Evolutionary conservation across 2,113 vertebrate species (phyloP).

Genomic region (Mesoclemmys tuberculata): DNA sequence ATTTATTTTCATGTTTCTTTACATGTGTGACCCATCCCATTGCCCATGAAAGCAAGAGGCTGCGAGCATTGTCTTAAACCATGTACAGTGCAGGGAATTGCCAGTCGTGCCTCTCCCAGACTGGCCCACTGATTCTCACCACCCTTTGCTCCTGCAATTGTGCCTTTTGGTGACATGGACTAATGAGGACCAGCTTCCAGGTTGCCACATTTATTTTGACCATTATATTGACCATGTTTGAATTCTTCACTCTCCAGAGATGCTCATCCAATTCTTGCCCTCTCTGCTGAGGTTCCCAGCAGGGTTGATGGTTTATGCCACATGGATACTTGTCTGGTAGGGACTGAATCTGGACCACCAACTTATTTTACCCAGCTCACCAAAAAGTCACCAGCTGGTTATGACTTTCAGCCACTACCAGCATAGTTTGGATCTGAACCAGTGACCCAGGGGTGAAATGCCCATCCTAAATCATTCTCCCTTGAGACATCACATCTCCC

Average conservation of each 20-base stretch:
- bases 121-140: not conserved
- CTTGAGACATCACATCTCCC: not conserved
- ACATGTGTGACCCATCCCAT: not conserved
- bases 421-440: not conserved
- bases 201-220: not conserved
- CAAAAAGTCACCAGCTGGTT: too few species aligned
- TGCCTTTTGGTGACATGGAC: not conserved
- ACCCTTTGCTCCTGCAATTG: not conserved
- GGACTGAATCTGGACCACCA: not conserved
- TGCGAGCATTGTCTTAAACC: not conserved
- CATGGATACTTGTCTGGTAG: not conserved
- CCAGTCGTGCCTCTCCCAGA: not conserved
- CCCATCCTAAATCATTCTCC: not conserved
- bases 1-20: not conserved
- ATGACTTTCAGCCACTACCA: not conserved
- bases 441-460: not conserved
- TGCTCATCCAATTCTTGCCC: not conserved
- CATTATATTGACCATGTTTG: rapidly evolving
- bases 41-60: not conserved
- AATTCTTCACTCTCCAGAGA: not conserved
- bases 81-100: rapidly evolving
- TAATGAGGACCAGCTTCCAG: not conserved
- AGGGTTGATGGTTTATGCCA: not conserved
- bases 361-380: not conserved
- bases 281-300: rapidly evolving